Evolutionary conservation across 2,797 vertebrate genomes (phyloP).

Genomic region (Pampus argenteus): DNA sequence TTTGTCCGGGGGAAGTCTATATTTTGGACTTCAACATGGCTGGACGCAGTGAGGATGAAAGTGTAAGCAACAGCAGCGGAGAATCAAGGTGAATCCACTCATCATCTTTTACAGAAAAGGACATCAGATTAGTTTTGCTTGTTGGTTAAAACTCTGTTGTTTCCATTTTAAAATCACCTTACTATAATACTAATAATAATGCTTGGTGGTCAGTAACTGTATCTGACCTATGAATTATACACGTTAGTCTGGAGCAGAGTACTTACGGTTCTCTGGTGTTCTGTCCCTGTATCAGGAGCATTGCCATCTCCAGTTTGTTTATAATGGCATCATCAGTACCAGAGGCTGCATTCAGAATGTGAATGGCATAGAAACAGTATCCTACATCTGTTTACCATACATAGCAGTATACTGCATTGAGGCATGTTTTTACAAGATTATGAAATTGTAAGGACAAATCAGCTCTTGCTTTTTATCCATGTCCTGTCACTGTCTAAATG

Average conservation of each 20-base stretch:
- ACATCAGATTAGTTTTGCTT: not conserved
- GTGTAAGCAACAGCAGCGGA: slow-evolving; percentile 94
- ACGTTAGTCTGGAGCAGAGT: not conserved
- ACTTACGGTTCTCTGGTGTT: not conserved
- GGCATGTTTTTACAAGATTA: not conserved
- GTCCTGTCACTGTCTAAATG: not conserved
- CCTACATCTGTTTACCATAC: not conserved
- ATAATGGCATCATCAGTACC: not conserved
- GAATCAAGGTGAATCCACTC: slow-evolving; percentile 91
- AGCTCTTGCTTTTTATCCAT: not conserved
- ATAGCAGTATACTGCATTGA: not conserved
- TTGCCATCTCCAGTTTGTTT: not conserved
- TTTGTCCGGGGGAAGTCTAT: slow-evolving; percentile 52
- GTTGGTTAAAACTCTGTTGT: not conserved
- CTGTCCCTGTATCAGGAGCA: not conserved
- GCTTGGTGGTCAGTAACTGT: not conserved
- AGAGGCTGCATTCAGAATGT: not conserved
- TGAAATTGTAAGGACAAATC: not conserved
- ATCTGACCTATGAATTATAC: not conserved
- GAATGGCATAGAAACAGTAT: not conserved
- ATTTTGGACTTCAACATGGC: slow-evolving; percentile 90
- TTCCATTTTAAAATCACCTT: not conserved
- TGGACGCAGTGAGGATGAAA: slow-evolving; percentile 97
- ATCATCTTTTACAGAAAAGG: not conserved
- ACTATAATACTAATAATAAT: not conserved